Base-by-base conservation (phyloP, 1,140 invertebrate species). In the Coptotermes formosanus region DNA sequence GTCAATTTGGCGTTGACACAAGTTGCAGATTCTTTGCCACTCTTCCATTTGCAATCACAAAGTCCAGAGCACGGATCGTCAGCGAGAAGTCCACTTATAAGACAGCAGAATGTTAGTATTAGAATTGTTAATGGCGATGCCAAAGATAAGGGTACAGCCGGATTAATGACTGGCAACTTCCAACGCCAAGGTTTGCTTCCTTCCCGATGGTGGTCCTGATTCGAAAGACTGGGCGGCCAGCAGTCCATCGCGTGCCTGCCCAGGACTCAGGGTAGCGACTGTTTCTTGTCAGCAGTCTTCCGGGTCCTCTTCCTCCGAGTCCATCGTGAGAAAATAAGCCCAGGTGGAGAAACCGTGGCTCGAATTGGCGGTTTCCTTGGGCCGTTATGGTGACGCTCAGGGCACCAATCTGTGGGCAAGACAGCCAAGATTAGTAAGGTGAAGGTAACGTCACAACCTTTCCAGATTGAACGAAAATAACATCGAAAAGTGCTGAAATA, bases 31-130 rank as follows among this genome's bases (percentile, higher is more conserved):
- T 96, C 95, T 91, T 97, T 97, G 87, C 96, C 96, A 89, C 94
- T 94, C 89, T 96, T 95, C 96, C 96, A 97, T 90, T 96, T 96
- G 91, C 96, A 97, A 90, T 96, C 95, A 91, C 96, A 97, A 87
- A 94, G 92, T 83, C 92, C 92, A 45, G 95, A 95, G 90, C 95
- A 96, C 52, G 64, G 85, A 88, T 93, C 93, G 88, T 92, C 92
- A 87, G 92, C 91, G 87, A 90, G 85, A 12, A 55, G 30, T 14
- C 82, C 59, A 64, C 38, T 32, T 38, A 48, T 48, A n/a, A 85
- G 44, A 64, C 59, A 85, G 23, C 38, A 44, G 11, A 85, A 44
- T n/a, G 48, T 38, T 9, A 85, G 23, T 12, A 52, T 83, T 1
- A 75, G n/a, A n/a, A 75, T 12, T 75, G 64, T 75, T 25, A 75